Conservation (phyloP, 1,140 invertebrate species). For the Rhyacophila brunnea region DNA sequence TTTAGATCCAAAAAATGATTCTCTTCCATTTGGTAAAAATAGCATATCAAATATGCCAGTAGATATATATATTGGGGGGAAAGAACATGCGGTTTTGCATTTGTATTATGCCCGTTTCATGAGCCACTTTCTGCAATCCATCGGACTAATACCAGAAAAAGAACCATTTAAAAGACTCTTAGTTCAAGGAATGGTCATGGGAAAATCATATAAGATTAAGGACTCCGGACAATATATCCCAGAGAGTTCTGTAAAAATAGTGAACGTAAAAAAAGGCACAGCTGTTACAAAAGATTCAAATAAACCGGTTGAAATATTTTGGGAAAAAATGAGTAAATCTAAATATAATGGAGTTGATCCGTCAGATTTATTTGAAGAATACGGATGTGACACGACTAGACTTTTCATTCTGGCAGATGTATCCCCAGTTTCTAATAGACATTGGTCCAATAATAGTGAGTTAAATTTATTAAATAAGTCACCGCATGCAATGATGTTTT, state of each 20-base stretch:
- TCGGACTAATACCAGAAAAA: conserved; percentile 65
- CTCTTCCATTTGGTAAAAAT: conserved; percentile 67
- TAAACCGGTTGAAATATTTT: conserved; percentile 66
- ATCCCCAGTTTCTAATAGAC: conserved; percentile 77
- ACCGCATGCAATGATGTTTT: too few species aligned
- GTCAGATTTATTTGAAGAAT: conserved; percentile 72
- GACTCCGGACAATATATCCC: conserved; percentile 78
- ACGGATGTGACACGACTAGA: conserved; percentile 87
- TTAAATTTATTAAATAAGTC: too few species aligned
- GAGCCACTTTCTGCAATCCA: conserved; percentile 84
- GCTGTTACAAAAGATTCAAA: conserved; percentile 65
- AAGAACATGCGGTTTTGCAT: conserved; percentile 95
- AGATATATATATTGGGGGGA: conserved; percentile 94
- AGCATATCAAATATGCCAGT: conserved; percentile 78
- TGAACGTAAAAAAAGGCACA: conserved; percentile 58
- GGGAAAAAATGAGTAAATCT: conserved; percentile 99
- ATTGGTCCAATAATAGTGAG: conserved; percentile 81
- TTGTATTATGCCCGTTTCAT: conserved; percentile 97
- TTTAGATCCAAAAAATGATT: conserved; percentile 78
- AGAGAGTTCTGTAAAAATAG: conserved; percentile 66
- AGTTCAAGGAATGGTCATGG: conserved; percentile 94
- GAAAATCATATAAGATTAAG: conserved; percentile 77
- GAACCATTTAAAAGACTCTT: conserved; percentile 93
- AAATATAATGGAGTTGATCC: conserved; percentile 97
- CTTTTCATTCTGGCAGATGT: conserved; percentile 84